Conservation (phyloP, 2,888 invertebrate genomes). For the Plagodis pulveraria region DNA sequence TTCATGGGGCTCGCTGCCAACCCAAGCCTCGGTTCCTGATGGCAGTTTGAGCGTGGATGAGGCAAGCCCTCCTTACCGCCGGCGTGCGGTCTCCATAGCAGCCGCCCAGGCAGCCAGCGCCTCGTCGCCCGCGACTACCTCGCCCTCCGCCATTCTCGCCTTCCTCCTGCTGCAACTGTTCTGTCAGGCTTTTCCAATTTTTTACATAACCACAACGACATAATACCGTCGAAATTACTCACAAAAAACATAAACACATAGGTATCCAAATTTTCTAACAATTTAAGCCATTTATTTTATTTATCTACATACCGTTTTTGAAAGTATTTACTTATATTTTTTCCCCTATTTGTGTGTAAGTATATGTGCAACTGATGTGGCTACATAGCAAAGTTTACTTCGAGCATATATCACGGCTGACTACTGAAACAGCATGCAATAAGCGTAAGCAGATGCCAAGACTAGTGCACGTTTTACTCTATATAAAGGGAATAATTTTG, state of each 20-base stretch:
- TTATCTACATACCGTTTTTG: constrained; percentile 2
- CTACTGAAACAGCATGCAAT: constrained; percentile 50
- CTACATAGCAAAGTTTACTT: constrained; percentile 19
- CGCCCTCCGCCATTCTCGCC: constrained; percentile 77
- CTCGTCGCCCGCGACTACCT: constrained; percentile 85
- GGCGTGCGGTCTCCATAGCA: constrained; percentile 90
- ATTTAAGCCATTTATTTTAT: constrained; percentile 9
- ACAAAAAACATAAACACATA: constrained; percentile 1
- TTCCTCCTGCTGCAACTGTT: constrained; percentile 81
- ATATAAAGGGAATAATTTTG: constrained; percentile 19
- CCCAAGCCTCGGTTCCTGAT: constrained; percentile 1
- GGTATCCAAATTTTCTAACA: neutral
- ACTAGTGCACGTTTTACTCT: constrained; percentile 38
- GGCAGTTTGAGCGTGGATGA: constrained; percentile 19
- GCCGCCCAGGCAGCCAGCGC: constrained; percentile 89
- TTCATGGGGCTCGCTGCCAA: too few species aligned
- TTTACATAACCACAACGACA: constrained; percentile 20
- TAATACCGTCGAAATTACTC: constrained; percentile 10
- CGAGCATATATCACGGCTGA: constrained; percentile 1
- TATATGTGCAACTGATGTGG: constrained; percentile 14
- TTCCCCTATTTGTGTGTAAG: neutral
- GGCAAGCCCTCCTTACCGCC: constrained; percentile 86
- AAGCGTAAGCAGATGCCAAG: constrained; percentile 59
- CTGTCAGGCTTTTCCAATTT: constrained; percentile 65
- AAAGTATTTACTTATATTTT: neutral